Evolutionary conservation across 2,113 vertebrate genomes (phyloP).

Genomic region (Chaetodon trifascialis): DNA sequence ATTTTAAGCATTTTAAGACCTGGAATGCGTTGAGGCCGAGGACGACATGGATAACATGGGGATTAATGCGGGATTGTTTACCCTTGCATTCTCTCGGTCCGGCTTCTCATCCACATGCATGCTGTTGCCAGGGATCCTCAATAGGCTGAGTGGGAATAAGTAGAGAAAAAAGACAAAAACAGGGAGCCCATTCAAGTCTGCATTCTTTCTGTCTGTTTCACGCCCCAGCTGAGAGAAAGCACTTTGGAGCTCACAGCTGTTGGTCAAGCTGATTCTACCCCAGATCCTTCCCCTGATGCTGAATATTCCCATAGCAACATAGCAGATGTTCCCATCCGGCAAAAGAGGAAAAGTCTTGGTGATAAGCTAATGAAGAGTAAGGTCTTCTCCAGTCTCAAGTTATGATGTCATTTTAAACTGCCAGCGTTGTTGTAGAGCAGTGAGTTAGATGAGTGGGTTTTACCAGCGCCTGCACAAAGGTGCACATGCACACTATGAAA

Average conservation of each 20-base stretch:
- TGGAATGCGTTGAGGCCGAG: not conserved
- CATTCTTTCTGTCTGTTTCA: conserved; percentile 63
- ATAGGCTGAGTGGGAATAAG: conserved; percentile 53
- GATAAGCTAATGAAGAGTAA: not conserved
- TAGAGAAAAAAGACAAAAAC: conserved; percentile 51
- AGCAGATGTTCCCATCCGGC: conserved; percentile 38
- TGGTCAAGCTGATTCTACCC: conserved; percentile 43
- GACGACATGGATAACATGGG: conserved; percentile 12
- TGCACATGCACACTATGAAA: not conserved
- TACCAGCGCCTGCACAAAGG: not conserved
- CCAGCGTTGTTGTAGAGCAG: not conserved
- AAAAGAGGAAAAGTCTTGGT: conserved; percentile 17
- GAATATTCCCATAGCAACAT: conserved; percentile 38
- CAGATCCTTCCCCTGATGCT: conserved; percentile 18
- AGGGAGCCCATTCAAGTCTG: conserved; percentile 71
- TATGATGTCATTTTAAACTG: not conserved
- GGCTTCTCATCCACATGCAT: conserved; percentile 40
- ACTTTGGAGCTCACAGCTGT: conserved; percentile 67
- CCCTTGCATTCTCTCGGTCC: conserved; percentile 25
- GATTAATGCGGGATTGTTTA: conserved; percentile 39
- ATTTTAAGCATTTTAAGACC: not conserved
- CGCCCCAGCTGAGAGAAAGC: conserved; percentile 53
- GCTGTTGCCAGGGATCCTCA: conserved; percentile 61
- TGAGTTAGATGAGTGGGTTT: not conserved
- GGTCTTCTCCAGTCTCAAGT: not conserved